A percentile compares a stretch with the other conserved stretches of the same genome.
Evolutionary conservation across 2,113 vertebrate genomes (phyloP).

Genomic region (Elgaria multicarinata): DNA sequence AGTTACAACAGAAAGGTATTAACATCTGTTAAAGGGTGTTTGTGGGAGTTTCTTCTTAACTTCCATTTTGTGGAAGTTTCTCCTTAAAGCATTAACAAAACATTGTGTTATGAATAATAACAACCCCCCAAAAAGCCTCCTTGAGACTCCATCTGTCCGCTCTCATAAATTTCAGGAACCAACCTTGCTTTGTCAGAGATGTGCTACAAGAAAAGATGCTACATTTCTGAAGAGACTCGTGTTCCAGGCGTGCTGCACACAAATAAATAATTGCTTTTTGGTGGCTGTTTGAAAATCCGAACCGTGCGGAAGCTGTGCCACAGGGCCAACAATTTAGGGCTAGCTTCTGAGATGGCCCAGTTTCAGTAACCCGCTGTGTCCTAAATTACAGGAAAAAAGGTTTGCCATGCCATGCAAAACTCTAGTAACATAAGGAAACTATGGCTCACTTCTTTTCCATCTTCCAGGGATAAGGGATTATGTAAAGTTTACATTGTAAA

Average conservation of each 20-base stretch:
- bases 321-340: neutral
- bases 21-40: constrained; percentile 53
- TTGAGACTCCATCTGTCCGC: constrained; percentile 51
- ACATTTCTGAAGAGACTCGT: constrained; percentile 46
- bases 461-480: neutral
- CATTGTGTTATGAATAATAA: constrained; percentile 53
- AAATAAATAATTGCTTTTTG: no score
- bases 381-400: neutral
- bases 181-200: constrained; percentile 37
- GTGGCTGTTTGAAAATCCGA: neutral
- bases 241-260: neutral
- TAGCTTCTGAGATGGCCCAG: neutral
- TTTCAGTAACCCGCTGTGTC: neutral
- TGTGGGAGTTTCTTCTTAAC: no score
- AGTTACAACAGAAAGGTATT: constrained; percentile 8
- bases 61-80: constrained; percentile 19
- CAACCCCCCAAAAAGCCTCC: no score
- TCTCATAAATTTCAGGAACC: constrained; percentile 50
- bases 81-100: constrained; percentile 15
- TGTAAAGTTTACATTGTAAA: neutral
- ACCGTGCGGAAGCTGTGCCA: neutral
- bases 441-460: no score
- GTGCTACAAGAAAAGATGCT: constrained; percentile 55
- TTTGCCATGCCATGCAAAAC: neutral
- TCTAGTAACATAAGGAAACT: no score